Percentiles rank a stretch among this genome's conserved stretches.
Conservation (phyloP, 2,888 invertebrate genomes). For the Xestia sexstrigata region DNA sequence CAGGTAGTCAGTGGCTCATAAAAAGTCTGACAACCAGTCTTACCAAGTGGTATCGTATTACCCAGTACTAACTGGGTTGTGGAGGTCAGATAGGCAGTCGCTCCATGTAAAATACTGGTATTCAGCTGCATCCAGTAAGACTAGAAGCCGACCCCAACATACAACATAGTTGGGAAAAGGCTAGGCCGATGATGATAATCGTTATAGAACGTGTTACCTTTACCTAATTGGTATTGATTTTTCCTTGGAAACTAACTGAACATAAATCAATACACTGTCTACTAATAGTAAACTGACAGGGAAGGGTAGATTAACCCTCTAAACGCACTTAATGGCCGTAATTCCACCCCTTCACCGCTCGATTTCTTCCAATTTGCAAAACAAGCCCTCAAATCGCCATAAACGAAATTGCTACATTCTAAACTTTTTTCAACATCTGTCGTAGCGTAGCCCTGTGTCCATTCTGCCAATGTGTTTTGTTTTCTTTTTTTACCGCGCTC, state of each 20-base stretch:
- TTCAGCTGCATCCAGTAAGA: too few relatives aligned
- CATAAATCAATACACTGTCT: constrained; percentile 15
- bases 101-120: too few relatives aligned
- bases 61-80: too few relatives aligned
- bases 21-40: too few relatives aligned
- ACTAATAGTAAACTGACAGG: constrained; percentile 21
- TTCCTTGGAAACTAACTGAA: constrained; percentile 20
- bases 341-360: constrained; percentile 74
- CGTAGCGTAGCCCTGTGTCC: constrained; percentile 85
- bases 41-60: too few relatives aligned
- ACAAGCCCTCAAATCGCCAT: constrained; percentile 79
- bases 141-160: too few relatives aligned
- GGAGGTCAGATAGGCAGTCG: too few relatives aligned
- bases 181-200: too few relatives aligned
- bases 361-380: constrained; percentile 79
- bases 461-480: constrained; percentile 76
- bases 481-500: constrained; percentile 73
- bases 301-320: constrained; percentile 58
- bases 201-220: too few relatives aligned
- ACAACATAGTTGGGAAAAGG: too few relatives aligned
- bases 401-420: constrained; percentile 81
- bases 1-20: too few relatives aligned
- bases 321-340: constrained; percentile 49
- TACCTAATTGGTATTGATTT: constrained; percentile 21
- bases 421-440: constrained; percentile 84